Base-by-base conservation (phyloP, 2,888 invertebrate genomes). In the Tridacna crocea region DNA sequence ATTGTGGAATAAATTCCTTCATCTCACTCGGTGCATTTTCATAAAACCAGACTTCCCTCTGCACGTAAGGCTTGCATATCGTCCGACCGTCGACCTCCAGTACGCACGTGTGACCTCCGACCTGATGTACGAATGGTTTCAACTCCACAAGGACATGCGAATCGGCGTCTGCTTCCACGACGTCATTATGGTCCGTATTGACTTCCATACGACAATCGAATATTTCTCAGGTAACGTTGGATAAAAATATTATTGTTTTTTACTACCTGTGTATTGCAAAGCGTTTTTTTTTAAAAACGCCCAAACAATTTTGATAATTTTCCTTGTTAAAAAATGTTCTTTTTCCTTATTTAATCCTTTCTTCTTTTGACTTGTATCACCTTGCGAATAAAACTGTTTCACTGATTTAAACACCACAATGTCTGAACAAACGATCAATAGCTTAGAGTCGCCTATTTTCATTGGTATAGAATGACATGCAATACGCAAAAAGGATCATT, bases 41-140 rank as follows among this genome's bases (percentile, higher is more conserved):
- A 51, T 89, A 89, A 73, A 89, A 89, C 77, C 80, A 66, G 3
- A 83, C 83, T 70, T 89, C 89, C 13, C 78, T 75, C 24, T 85
- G 77, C n/a, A 82, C 81, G 60, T 76, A 80, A 26, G 89, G 89
- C 73, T 89, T 89, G 77, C 89, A 89, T 24, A 89, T 85, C 6
- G 80, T 73, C 4, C 75, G 51, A 15, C 70, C 61, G 26, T 84
- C 81, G 22, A 89, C 68, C 74, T 87, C 84, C 17, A 89, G 77
- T 10, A 89, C 87, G 58, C 87, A 86, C 19, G 86, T 88, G 70
- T 88, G 89, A 47, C 89, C 89, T 13, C 89, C 89, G 24, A 88
- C 89, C 75, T 89, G 89, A 66, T 89, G 88, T 11, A 80, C 77
- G 78, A 88, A 89, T 15, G 88, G 89, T 26, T 77, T 87, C 36